Evolutionary conservation across 1,140 invertebrate genomes (phyloP).

Genomic region (Drosophila insularis): DNA sequence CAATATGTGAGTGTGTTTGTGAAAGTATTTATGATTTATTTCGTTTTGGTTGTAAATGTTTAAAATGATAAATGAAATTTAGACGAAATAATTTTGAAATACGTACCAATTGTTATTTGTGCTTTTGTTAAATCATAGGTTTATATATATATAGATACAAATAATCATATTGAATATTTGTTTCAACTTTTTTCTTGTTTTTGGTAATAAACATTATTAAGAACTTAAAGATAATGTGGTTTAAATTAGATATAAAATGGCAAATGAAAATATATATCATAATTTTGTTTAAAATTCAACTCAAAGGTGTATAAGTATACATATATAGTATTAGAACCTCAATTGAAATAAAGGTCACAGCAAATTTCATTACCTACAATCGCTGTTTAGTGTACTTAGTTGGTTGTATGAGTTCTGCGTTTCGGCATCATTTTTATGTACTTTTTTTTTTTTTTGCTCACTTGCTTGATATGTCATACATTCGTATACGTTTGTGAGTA

Average conservation of each 20-base stretch:
- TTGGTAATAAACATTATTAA: neutral
- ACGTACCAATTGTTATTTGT: conserved; percentile 79
- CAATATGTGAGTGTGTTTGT: conserved; percentile 18
- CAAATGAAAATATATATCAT: conserved; percentile 37
- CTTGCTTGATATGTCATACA: conserved; percentile 36
- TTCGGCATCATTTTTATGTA: conserved; percentile 43
- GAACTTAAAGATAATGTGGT: conserved; percentile 30
- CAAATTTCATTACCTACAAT: conserved; percentile 59
- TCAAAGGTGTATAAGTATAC: neutral
- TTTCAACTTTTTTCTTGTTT: conserved; percentile 2
- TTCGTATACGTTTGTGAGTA: neutral
- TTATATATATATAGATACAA: conserved; percentile 26
- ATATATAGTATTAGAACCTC: neutral
- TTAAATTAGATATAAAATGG: conserved; percentile 30
- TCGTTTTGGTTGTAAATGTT: conserved; percentile 24
- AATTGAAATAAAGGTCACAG: neutral
- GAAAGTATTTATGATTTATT: neutral
- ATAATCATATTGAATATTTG: conserved; percentile 11
- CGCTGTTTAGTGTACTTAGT: conserved; percentile 48
- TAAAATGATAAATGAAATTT: conserved; percentile 56
- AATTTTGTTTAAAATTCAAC: neutral
- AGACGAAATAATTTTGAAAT: conserved; percentile 79
- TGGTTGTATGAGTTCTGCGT: conserved; percentile 22
- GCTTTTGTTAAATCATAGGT: conserved; percentile 62
- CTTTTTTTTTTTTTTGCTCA: conserved; percentile 35